Evolutionary conservation across 2,113 vertebrate species (phyloP).

Genomic region (Pelecanoides urinatrix): DNA sequence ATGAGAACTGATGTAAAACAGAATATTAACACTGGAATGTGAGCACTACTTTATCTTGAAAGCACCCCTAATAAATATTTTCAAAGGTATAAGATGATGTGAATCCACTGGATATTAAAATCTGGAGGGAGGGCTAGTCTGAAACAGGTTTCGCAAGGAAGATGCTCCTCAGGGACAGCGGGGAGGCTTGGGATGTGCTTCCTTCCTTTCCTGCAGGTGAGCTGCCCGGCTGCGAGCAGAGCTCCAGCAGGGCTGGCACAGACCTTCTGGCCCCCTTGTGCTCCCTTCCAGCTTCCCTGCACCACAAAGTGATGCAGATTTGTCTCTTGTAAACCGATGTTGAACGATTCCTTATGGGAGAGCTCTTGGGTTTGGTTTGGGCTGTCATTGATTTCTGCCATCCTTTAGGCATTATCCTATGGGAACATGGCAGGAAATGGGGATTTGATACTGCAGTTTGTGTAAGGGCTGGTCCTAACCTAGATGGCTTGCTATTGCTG

Average conservation of each 20-base stretch:
- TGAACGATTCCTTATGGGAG: not conserved
- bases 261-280: not conserved
- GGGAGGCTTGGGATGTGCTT: not conserved
- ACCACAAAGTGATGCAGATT: not conserved
- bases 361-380: not conserved
- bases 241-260: not conserved
- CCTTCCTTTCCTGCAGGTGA: too few relatives aligned
- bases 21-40: not conserved
- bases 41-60: not conserved
- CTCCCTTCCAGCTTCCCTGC: not conserved
- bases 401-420: not conserved
- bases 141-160: not conserved
- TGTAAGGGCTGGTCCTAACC: not conserved
- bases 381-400: not conserved
- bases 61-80: not conserved
- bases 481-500: not conserved
- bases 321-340: not conserved
- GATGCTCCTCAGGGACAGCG: fast-evolving
- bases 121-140: not conserved
- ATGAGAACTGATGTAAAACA: not conserved
- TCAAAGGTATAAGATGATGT: not conserved
- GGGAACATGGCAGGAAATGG: not conserved
- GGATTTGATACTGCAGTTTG: not conserved
- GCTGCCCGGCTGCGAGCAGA: not conserved
- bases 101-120: not conserved